Conservation (phyloP, 2,888 invertebrate species). For the Xestia c-nigrum region DNA sequence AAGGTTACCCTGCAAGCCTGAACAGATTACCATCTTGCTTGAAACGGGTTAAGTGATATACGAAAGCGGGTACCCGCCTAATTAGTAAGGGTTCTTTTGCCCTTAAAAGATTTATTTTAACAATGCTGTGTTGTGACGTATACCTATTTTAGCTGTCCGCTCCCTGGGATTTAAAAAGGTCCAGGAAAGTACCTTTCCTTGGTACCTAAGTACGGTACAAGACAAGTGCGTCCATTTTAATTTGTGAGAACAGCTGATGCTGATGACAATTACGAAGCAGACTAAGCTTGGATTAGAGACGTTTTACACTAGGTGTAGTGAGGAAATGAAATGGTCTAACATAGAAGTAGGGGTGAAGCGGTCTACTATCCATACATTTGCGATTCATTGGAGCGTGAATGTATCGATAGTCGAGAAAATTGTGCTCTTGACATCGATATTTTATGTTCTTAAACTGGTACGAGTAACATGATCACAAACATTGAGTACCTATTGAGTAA, state of each 20-base stretch:
- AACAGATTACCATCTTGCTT: constrained; percentile 55
- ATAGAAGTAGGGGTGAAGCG: not conserved
- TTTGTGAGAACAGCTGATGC: constrained; percentile 21
- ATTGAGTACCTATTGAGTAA: not conserved
- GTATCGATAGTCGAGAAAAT: constrained; percentile 28
- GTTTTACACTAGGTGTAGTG: not conserved
- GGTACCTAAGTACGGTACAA: constrained; percentile 9
- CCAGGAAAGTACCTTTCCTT: not conserved
- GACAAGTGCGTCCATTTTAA: constrained; percentile 1
- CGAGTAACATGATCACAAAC: not conserved
- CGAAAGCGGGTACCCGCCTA: constrained; percentile 55
- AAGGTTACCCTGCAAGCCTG: constrained; percentile 32
- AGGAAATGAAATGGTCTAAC: not conserved
- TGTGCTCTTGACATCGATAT: constrained; percentile 7
- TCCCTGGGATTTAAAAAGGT: constrained; percentile 54
- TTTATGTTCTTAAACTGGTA: constrained; percentile 6
- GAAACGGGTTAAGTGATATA: constrained; percentile 62
- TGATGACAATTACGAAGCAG: not conserved
- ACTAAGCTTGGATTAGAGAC: not conserved
- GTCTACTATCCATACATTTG: constrained; percentile 10
- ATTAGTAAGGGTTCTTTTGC: constrained; percentile 54
- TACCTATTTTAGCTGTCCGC: constrained; percentile 18
- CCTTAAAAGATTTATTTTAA: constrained; percentile 59
- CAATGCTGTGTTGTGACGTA: constrained; percentile 43
- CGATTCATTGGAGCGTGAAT: constrained; percentile 10